Evolutionary conservation across 1,140 invertebrate genomes (phyloP), one percentile per base, ranked within the genome.

Genomic region (Zaprionus tsacasi): DNA sequence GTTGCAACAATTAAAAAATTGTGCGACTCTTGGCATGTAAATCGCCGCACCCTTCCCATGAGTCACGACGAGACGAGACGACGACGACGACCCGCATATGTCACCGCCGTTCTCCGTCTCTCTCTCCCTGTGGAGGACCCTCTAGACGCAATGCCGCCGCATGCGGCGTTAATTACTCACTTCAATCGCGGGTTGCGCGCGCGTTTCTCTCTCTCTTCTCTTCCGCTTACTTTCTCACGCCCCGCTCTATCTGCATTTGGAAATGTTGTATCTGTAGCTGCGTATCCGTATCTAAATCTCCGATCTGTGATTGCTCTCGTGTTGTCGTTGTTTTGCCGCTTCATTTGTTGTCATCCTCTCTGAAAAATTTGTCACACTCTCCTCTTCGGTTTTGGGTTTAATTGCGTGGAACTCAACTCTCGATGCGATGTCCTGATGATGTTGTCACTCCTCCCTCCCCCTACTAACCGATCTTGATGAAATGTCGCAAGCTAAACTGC

Each of bases 111-210:
- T 25, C 50, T 15, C 68, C 11, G 45, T 67, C 54, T 13, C 64
- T n/a, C n/a, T n/a, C n/a, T n/a, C n/a, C n/a, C n/a, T 13, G 25
- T 35, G 60, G 48, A 80, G 83, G 79, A 82, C 83, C 83, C 83
- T 45, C n/a, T 88, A 76, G 81, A 79, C 79, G 78, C 69, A 78
- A 65, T 71, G 82, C 72, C 82, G 80, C 83, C 82, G 80, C 83
- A 88, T 87, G 83, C 83, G 80, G 83, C 83, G 83, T 87, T 87
- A 87, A 87, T 87, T 87, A 87, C 83, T 87, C 80, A 87, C 83
- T 88, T 88, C 80, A 87, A 52, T 78, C 40, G 45, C 45, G 45
- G 68, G 72, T n/a, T n/a, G n/a, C 33, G 33, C 27, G 27, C 54
- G 21, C 21, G 1, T 21, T 52, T 70, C 78, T 68, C 40, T 45